Evolutionary conservation across 2,888 invertebrate species (phyloP), one percentile per base, ranked within the genome.

Genomic region (Girardia tigrina): DNA sequence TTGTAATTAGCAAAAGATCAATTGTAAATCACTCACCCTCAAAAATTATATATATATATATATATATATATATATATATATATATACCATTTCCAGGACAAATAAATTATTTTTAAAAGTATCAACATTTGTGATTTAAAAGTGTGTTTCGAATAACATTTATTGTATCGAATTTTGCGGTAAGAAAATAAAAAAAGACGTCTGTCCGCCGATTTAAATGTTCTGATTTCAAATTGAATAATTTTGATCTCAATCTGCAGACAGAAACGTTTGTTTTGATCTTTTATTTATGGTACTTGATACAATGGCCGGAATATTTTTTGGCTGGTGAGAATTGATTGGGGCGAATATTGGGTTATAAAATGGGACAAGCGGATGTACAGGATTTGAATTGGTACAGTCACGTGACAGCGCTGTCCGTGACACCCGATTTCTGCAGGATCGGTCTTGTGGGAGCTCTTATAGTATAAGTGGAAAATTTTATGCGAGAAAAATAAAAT

Each of bases 291-390:
- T 94, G 94, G 82, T 98, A 98, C 85, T 86, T 97, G 82, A 92
- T 94, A 12, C 92, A 94, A 82, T 97, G 95, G 95, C 95, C 97
- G 0, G 97, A 98, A 85, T 97, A 94, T 85, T 95, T 97, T 84
- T 93, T 94, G 87, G 91, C 94, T 26, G 93, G 93, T 1, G 95
- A 95, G 87, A 91, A 94, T 23, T 92, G 94, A 12, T 26, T 14
- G 29, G 42, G 26, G 16, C 14, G 70, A 42, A 26, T 75, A n/a
- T 75, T 42, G 56, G 75, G 75, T 29, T 75, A 75, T 42, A 88
- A 97, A 75, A 97, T 98, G 95, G 97, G 97, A 42, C 98, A 98
- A 86, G 91, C 94, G 0, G 98, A 98, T 86, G 98, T 97, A 0
- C 89, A 89, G 79, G 90, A 90, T 74, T 93, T 94, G 80, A 90